Conservation (phyloP, 2,113 vertebrate species). For the Danio rerio region DNA sequence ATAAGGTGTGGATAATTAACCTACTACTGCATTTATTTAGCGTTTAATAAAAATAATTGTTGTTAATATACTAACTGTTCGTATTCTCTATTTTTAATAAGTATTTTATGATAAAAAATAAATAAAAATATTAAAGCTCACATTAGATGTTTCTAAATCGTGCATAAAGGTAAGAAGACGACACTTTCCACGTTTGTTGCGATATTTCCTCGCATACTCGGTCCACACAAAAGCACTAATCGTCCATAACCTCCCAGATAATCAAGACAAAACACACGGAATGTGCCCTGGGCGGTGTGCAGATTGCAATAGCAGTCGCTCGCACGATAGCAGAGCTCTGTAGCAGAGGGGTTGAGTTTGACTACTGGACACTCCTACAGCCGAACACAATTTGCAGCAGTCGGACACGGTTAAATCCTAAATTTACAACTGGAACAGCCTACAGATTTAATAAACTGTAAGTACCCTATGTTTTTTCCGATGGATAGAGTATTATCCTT, state of each 20-base stretch:
- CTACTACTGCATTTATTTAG: background rate
- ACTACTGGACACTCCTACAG: background rate
- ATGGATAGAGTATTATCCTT: too few species aligned
- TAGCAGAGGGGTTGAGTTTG: background rate
- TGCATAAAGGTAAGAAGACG: background rate
- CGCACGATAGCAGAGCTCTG: background rate
- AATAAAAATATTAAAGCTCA: background rate
- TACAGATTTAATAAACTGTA: background rate
- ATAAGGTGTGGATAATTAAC: background rate
- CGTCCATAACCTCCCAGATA: too few species aligned
- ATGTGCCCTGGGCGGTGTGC: conserved; percentile 7
- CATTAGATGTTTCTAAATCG: too few species aligned
- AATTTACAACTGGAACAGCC: background rate
- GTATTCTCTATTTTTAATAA: too few species aligned
- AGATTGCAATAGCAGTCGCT: background rate
- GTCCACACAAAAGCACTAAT: too few species aligned
- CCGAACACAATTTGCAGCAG: background rate
- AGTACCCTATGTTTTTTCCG: background rate
- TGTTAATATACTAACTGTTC: too few species aligned
- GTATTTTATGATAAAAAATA: too few species aligned
- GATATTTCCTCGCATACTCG: background rate
- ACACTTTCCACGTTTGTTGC: background rate
- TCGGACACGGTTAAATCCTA: background rate
- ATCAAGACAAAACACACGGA: background rate
- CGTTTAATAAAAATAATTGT: too few species aligned